Evolutionary conservation across 2,113 vertebrate species (phyloP), one percentile per base, ranked within the genome.

Genomic region (Plectropomus leopardus): DNA sequence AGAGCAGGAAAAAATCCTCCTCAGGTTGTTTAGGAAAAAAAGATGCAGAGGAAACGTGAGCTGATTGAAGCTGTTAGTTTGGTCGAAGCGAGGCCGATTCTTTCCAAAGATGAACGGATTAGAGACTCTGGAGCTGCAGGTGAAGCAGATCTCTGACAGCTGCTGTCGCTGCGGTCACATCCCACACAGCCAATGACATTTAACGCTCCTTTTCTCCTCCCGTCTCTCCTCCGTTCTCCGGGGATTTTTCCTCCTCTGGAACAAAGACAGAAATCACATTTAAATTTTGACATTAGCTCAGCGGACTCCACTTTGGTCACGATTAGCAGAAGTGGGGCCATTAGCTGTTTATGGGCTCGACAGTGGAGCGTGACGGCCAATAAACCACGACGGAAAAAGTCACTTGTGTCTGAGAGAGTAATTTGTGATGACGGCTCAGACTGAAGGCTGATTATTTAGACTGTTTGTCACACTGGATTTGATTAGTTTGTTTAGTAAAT

Each of bases 291-390:
- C 1, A 14, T 84, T 28, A 30, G 36, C 48, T 72, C 63, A 82
- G 61, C 75, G 69, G 66, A 80, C 66, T 68, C 65, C 67, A 78
- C 59, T 66, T 86, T 54, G 40, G 59, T 72, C 63, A 47, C 67
- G 72, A 82, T 80, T 79, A 84, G 64, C 50, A 47, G 51, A 82
- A 80, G 70, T 51, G 48, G 47, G 51, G 65, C 69, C 30, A 77
- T 84, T 78, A 88, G 60, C 70, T 45, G 73, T 88, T 86, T 86
- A 88, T n/a, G 60, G 63, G 69, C 40, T 28, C 0, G 30, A 65
- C 75, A 54, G 73, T 21, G 76, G 21, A 80, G 81, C 69, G 11
- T 47, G 76, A 28, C 50, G 13, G 76, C 86, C 74, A 77, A 59
- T 76, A 70, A 85, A 85, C 28, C 54, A 15, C 55, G 53, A 32